These are phyloP conservation scores for Urosaurus nigricauda DNA, from an alignment of 2,797 vertebrate species.

Conservation along the genomic window DNA sequence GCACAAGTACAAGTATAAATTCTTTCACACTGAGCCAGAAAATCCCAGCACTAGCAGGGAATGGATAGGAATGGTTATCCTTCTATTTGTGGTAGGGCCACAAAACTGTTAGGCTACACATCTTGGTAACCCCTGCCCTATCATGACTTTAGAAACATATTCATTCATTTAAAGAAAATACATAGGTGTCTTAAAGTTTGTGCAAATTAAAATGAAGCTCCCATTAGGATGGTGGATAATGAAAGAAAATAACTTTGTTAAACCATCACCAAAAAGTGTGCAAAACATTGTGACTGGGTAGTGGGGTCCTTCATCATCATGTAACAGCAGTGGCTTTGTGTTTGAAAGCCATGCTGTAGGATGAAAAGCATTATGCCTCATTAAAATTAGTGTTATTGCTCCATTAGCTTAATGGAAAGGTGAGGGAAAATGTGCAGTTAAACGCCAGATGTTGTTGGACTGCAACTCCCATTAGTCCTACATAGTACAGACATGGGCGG, in stretches of 20 bases:
- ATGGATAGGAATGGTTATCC: too few species aligned
- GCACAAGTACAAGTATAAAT: too few species aligned
- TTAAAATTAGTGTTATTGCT: constrained; percentile 51
- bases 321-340: not conserved
- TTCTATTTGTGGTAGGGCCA: too few species aligned
- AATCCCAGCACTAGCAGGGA: too few species aligned
- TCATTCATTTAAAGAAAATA: not conserved
- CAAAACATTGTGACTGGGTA: not conserved
- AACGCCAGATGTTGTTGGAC: too few species aligned
- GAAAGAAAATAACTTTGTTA: not conserved
- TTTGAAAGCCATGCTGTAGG: not conserved
- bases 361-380: constrained; percentile 35
- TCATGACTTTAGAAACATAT: not conserved
- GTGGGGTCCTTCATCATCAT: not conserved
- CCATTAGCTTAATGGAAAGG: constrained; percentile 36
- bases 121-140: too few species aligned
- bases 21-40: too few species aligned
- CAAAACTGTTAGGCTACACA: too few species aligned
- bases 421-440: not conserved
- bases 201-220: not conserved
- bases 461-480: too few species aligned
- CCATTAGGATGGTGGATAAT: not conserved
- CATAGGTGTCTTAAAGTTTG: not conserved
- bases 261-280: not conserved
- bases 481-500: not conserved